Conservation (phyloP, 2,797 vertebrate genomes). For the Lycodopsis pacificus region DNA sequence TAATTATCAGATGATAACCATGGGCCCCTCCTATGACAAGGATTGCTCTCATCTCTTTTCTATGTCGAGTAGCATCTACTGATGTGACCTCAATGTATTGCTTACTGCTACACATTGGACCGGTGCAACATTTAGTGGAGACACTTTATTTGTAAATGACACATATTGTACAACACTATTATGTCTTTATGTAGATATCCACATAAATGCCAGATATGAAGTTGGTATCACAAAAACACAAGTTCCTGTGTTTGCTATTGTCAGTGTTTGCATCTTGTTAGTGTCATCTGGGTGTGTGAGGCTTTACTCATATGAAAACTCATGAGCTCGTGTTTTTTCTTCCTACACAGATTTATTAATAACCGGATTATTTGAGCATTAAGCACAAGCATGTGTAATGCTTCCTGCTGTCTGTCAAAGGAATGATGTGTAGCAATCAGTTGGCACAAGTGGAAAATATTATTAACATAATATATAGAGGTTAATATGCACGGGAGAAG, state of each 20-base stretch:
- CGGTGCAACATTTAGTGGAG: not conserved
- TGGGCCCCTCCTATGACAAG: not conserved
- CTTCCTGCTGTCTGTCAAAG: not conserved
- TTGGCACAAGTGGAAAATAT: not conserved
- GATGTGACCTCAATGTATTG: not conserved
- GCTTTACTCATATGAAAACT: not conserved
- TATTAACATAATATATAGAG: not conserved
- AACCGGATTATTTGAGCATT: not conserved
- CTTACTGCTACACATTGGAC: not conserved
- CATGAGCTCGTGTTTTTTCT: not conserved
- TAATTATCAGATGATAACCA: not conserved
- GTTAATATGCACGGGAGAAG: not conserved
- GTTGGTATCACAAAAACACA: too few species aligned
- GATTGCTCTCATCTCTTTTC: not conserved
- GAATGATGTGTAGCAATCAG: not conserved
- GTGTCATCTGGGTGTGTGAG: not conserved
- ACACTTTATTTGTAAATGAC: not conserved
- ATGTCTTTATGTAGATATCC: not conserved
- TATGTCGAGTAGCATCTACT: not conserved
- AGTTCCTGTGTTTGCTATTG: not conserved
- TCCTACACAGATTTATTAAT: not conserved
- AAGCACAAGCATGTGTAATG: not conserved
- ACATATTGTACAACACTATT: not conserved
- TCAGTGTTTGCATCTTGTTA: not conserved
- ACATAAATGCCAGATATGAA: too few species aligned